phyloP scores from a whole-genome alignment of 2,113 vertebrate species.

The pig (Sus scrofa) region T2T-Sscrofa CM001155.3:7907501-7908000 shows the following conservation, averaged over 20 bases:
- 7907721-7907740: rapidly evolving
- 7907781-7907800: no score
- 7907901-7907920: not conserved
- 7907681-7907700: not conserved
- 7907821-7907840: not conserved
- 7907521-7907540: no score
- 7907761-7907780: not conserved
- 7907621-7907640: rapidly evolving
- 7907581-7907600: not conserved
- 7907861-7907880: no score
- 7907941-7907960: no score
- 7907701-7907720: not conserved
- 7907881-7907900: rapidly evolving
- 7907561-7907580: not conserved
- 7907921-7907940: not conserved
- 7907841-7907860: not conserved
- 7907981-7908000: not conserved
- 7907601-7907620: not conserved
- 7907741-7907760: not conserved
- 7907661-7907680: not conserved
- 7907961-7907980: not conserved
- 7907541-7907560: not conserved
- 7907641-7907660: not conserved
- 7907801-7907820: rapidly evolving
- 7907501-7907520: not conserved